These are phyloP conservation scores for Champsocephalus esox DNA, from an alignment of 2,797 vertebrate species.

Conservation along the genomic window DNA sequence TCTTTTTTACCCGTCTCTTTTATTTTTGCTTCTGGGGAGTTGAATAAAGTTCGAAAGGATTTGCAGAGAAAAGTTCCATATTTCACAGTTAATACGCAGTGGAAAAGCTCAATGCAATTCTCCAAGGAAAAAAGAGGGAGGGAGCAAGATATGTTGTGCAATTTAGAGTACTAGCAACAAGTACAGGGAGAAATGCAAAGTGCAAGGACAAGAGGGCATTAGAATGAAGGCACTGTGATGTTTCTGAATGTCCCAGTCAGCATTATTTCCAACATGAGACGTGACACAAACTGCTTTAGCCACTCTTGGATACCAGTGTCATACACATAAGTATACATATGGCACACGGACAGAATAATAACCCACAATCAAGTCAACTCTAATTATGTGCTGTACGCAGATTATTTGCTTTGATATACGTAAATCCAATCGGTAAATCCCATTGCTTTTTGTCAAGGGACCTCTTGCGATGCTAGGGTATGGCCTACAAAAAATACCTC, in stretches of 20 bases:
- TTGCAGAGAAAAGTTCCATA: conserved; percentile 57
- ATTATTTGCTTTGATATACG: no score
- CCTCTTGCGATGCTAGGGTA: no score
- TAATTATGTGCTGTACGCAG: conserved; percentile 9
- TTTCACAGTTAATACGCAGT: conserved; percentile 57
- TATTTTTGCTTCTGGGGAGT: conserved; percentile 40
- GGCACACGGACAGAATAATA: not conserved
- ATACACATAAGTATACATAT: no score
- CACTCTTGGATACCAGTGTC: conserved; percentile 4
- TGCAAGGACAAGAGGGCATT: conserved; percentile 22
- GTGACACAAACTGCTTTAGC: conserved; percentile 26
- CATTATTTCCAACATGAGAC: conserved; percentile 18
- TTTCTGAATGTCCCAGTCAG: conserved; percentile 14
- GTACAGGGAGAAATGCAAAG: conserved; percentile 40
- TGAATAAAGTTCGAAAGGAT: conserved; percentile 58
- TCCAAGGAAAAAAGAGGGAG: conserved; percentile 32
- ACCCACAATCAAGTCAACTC: conserved; percentile 5
- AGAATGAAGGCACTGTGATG: conserved; percentile 35
- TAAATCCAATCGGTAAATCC: no score
- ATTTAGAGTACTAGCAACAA: conserved; percentile 17
- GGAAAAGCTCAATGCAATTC: conserved; percentile 66
- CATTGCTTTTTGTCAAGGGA: no score
- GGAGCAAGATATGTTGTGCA: conserved; percentile 29
- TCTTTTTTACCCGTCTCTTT: not conserved
- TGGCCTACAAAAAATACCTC: not conserved